Evolutionary conservation across 2,113 vertebrate species (phyloP).

Genomic region (Burhinus oedicnemus): DNA sequence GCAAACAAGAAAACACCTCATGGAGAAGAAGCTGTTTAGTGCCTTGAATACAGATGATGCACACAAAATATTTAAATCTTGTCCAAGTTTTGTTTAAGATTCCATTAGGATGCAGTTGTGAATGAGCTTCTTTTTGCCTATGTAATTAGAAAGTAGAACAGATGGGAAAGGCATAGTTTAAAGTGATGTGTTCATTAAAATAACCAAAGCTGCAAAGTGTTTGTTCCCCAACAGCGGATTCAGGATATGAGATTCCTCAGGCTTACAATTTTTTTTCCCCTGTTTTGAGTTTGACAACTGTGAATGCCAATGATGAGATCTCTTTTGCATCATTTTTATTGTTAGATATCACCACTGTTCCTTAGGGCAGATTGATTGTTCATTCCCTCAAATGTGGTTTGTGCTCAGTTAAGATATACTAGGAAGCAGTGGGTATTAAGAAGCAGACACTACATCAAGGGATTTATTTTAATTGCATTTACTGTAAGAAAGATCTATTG

Average conservation of each 20-base stretch:
- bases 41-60: slow-evolving; percentile 3
- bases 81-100: not conserved
- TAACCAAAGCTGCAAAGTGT: slow-evolving; percentile 50
- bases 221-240: slow-evolving; percentile 37
- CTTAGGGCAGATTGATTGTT: not conserved
- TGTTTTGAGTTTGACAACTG: not conserved
- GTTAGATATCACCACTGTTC: not conserved
- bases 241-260: not conserved
- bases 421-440: slow-evolving; percentile 16
- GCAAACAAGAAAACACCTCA: not conserved
- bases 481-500: slow-evolving; percentile 18
- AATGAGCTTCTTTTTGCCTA: slow-evolving; percentile 29
- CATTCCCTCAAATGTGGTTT: not conserved
- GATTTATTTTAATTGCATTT: slow-evolving; percentile 62
- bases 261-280: not conserved
- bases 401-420: slow-evolving; percentile 16
- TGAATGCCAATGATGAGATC: not conserved
- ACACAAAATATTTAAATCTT: not conserved
- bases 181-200: slow-evolving; percentile 69
- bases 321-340: slow-evolving; percentile 10
- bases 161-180: slow-evolving; percentile 63
- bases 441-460: slow-evolving; percentile 20
- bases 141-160: slow-evolving; percentile 65
- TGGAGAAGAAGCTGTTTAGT: not conserved
- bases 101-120: slow-evolving; percentile 43